Base-by-base conservation (phyloP, 2,797 vertebrate species). In the Rachycentron canadum region DNA sequence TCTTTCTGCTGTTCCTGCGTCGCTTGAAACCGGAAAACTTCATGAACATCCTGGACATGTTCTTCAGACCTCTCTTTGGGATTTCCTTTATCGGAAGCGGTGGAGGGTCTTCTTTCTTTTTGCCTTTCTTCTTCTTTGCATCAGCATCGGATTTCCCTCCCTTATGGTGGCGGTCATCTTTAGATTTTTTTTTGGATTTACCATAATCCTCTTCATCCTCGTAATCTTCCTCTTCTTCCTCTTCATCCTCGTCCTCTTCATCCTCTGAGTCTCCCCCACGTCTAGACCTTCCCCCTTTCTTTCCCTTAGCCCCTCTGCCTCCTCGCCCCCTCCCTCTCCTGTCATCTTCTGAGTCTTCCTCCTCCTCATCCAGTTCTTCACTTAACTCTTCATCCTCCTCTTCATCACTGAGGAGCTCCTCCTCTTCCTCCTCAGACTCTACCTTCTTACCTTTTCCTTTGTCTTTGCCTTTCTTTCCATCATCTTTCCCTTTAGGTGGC, bases 41-140 rank as follows among this genome's bases (percentile, higher is more conserved):
- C 95, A 99, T 92, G 82, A 99, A 98, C 77, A 99, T 96, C 74
- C 88, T 96, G 0, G 98, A 98, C 25, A 98, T 97, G 89, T 96
- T 97, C 90, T 97, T 98, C 16, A 99, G 88, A 62, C 95, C 97
- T 72, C 92, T 94, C 83, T 93, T 97, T 8, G 92, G 93, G 23
- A 93, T 84, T 69, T 93, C 91, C 69, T 90, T 94, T 21, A 73
- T 32, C 1, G 92, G 88, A 52, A 70, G 34, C 25, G 14, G 64
- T 5, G 86, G 83, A 17, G 49, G 58, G 17, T 85, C 90, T 0
- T 69, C 71, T 14, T 90, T 91, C 78, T 94, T 96, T 59, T 91
- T 95, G 17, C 47, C 93, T 83, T 96, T 96, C 79, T 95, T 96
- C 84, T 95, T 97, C 63, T 91, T 88, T 1, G 79, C 88, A 73